These are phyloP conservation scores for Uria aalge DNA, from an alignment of 2,113 vertebrate genomes.

Conservation along the genomic window DNA sequence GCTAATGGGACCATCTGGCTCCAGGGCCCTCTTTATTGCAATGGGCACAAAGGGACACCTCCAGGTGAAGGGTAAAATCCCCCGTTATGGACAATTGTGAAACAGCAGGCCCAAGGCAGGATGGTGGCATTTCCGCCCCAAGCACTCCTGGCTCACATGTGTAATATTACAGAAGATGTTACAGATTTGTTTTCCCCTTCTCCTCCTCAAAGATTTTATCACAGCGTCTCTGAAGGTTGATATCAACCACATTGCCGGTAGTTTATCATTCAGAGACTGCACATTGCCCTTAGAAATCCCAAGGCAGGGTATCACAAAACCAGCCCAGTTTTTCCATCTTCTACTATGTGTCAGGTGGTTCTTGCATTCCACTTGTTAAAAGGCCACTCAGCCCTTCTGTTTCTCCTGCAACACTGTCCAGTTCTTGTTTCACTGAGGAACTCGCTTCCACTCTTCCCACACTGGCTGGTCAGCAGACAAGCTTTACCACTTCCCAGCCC, in stretches of 20 bases:
- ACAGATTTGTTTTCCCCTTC: neutral
- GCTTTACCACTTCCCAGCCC: neutral
- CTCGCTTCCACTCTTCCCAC: neutral
- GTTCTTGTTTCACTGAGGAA: neutral
- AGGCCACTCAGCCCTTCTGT: neutral
- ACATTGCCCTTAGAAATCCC: neutral
- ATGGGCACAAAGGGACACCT: neutral
- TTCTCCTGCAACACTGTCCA: neutral
- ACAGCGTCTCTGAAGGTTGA: neutral
- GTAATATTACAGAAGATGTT: neutral
- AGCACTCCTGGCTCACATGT: neutral
- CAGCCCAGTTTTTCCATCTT: neutral
- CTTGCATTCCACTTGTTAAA: neutral
- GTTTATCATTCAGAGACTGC: neutral
- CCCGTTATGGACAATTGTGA: neutral
- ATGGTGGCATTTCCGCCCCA: neutral
- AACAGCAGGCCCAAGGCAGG: neutral
- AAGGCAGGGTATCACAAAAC: neutral
- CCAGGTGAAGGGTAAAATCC: neutral
- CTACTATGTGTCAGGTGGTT: neutral
- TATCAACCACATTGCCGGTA: neutral
- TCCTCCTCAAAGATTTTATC: neutral
- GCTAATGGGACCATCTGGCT: constrained; percentile 25
- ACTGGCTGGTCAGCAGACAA: neutral
- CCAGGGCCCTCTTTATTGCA: neutral